Evolutionary conservation across 2,888 invertebrate genomes (phyloP).

Genomic region (Pyrgus malvae): DNA sequence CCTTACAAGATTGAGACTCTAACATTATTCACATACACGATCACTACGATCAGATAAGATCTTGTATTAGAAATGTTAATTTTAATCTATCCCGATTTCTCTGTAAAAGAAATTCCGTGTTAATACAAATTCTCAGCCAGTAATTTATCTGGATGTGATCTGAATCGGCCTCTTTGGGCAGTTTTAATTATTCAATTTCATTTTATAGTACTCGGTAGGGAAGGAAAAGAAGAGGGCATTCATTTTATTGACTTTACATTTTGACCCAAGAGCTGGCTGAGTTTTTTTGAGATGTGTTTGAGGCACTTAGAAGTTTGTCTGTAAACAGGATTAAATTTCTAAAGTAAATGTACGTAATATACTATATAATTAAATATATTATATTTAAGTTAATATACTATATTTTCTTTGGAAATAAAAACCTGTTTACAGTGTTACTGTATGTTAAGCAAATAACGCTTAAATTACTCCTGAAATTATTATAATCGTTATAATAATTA

Average conservation of each 20-base stretch:
- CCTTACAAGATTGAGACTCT: not conserved
- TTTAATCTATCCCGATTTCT: conserved; percentile 27
- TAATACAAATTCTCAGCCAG: conserved; percentile 21
- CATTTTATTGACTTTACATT: conserved; percentile 9
- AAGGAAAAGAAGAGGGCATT: conserved; percentile 5
- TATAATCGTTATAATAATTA: too few species aligned
- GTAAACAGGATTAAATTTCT: too few species aligned
- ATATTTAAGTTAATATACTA: too few species aligned
- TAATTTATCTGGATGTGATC: conserved; percentile 22
- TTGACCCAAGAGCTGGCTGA: too few species aligned
- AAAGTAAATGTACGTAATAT: too few species aligned
- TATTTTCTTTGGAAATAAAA: too few species aligned
- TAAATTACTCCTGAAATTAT: too few species aligned
- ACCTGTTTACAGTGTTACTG: too few species aligned
- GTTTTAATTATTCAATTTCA: conserved; percentile 23
- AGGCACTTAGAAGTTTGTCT: too few species aligned
- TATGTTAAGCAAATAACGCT: too few species aligned
- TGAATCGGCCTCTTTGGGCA: conserved; percentile 22
- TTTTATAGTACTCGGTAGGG: conserved; percentile 7
- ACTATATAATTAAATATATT: too few species aligned
- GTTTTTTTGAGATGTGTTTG: too few species aligned
- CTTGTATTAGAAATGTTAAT: conserved; percentile 25
- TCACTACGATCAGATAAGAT: conserved; percentile 7
- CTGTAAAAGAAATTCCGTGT: conserved; percentile 26
- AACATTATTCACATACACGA: conserved; percentile 21